phyloP scores from a whole-genome alignment of 2,888 invertebrate species.

The Sarcophaga subvicina region DNA sequence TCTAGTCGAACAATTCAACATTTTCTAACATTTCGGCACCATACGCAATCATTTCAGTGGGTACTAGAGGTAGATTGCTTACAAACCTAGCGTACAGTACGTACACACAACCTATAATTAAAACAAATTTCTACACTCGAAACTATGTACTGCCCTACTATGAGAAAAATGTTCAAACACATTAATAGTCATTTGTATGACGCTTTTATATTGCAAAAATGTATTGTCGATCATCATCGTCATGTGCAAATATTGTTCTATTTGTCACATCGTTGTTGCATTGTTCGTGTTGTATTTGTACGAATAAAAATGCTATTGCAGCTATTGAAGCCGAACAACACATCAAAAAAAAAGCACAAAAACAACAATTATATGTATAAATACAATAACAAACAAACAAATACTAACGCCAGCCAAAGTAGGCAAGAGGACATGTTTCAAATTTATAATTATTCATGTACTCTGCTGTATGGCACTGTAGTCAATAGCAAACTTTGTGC shows the following conservation, averaged over 20 bases:
- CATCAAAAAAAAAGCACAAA: too few species aligned
- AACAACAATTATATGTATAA: background rate
- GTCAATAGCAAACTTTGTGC: background rate
- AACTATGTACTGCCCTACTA: background rate
- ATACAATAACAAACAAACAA: background rate
- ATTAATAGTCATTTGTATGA: conserved; percentile 35
- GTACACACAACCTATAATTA: background rate
- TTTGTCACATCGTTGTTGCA: background rate
- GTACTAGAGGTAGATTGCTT: too few species aligned
- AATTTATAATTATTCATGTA: background rate
- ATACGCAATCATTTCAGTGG: too few species aligned
- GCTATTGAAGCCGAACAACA: background rate
- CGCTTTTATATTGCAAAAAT: conserved; percentile 20
- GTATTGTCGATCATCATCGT: conserved; percentile 48
- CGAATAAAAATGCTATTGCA: background rate
- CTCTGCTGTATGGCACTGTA: background rate
- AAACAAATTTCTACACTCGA: background rate
- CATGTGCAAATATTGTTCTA: conserved; percentile 6
- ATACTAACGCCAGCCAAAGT: background rate
- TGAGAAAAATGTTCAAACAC: background rate
- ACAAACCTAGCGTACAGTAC: too few species aligned
- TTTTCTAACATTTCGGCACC: too few species aligned
- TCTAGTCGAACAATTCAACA: too few species aligned
- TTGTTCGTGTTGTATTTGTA: background rate
- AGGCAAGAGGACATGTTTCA: background rate